phyloP scores from a whole-genome alignment of 2,113 vertebrate species.

The Python bivittatus region DNA sequence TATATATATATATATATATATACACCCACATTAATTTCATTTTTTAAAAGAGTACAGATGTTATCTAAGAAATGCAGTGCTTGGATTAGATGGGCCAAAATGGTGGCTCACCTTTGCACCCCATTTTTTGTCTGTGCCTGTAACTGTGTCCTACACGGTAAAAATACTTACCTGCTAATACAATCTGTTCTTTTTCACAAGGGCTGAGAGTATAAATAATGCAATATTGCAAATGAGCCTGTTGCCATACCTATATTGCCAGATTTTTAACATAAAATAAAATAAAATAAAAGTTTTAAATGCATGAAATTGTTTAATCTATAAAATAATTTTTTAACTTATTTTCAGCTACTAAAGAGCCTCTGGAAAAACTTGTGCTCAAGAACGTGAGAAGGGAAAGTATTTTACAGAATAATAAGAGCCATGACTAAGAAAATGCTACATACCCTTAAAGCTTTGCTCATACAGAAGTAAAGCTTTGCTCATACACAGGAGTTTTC shows the following conservation, averaged over 20 bases:
- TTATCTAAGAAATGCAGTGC: not conserved
- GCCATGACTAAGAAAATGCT: not conserved
- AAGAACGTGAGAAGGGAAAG: not conserved
- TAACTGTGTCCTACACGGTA: not conserved
- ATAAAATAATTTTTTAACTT: not conserved
- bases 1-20: no score
- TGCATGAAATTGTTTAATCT: not conserved
- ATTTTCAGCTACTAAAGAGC: not conserved
- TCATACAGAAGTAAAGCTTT: not conserved
- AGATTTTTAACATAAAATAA: not conserved
- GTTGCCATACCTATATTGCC: not conserved
- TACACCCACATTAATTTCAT: not conserved
- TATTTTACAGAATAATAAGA: not conserved
- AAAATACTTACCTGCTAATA: not conserved
- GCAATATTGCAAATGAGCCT: not conserved
- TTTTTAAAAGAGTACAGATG: not conserved
- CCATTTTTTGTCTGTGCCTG: not conserved
- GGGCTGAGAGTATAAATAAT: not conserved
- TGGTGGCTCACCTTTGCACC: not conserved
- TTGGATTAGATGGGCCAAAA: not conserved
- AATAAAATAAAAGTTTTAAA: not conserved
- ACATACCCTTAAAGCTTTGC: not conserved
- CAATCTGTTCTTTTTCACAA: not conserved
- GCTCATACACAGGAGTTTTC: not conserved
- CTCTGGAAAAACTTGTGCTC: not conserved